Conservation (phyloP, 2,797 vertebrate genomes). For the Vespertilio murinus region DNA sequence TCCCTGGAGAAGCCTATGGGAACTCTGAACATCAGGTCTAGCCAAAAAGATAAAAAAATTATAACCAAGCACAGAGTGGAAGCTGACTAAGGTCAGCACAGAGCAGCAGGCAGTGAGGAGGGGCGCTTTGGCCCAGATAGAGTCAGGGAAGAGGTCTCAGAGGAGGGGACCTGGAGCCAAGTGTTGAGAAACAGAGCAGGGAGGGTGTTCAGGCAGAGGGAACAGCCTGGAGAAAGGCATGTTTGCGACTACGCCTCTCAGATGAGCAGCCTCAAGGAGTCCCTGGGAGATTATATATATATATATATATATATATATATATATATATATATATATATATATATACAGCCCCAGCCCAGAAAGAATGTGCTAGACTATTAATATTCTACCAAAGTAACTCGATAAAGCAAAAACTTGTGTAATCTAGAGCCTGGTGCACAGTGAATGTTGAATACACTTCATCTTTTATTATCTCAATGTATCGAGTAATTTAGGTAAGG, state of each 20-base stretch:
- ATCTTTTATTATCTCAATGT: neutral
- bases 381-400: neutral
- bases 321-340: neutral
- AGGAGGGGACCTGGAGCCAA: neutral
- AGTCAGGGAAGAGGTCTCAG: neutral
- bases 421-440: neutral
- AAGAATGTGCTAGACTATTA: neutral
- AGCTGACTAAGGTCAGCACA: neutral
- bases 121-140: fast-evolving
- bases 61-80: neutral
- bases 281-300: neutral
- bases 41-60: neutral
- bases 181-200: neutral
- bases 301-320: neutral
- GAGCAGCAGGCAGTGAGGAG: neutral
- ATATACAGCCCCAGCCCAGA: neutral
- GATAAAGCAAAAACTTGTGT: neutral
- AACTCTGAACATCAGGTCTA: neutral
- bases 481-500: neutral
- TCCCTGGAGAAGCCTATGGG: neutral
- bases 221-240: neutral
- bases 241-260: neutral
- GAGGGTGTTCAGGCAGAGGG: neutral
- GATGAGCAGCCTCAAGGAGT: neutral
- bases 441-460: neutral